phyloP scores from a whole-genome alignment of 2,113 vertebrate genomes.

The Gyps fulvus region DNA sequence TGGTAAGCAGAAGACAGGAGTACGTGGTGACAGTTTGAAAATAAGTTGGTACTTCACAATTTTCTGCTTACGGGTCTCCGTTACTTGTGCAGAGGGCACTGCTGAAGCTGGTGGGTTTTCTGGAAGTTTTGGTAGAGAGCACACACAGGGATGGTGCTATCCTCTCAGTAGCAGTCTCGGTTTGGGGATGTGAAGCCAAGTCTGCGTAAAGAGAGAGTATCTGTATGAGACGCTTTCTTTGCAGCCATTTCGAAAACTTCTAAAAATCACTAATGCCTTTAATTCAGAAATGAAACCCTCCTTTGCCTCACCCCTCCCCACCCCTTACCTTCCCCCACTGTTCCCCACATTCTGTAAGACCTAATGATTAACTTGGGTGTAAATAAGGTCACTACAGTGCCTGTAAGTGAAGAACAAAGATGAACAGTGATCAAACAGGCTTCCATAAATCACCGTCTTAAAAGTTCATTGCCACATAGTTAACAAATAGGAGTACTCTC shows the following conservation, averaged over 20 bases:
- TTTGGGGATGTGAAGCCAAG: neutral
- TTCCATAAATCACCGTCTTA: neutral
- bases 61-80: fast-evolving
- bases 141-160: fast-evolving
- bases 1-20: neutral
- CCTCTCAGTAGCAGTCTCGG: fast-evolving
- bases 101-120: neutral
- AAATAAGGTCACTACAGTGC: neutral
- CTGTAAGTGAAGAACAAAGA: neutral
- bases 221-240: neutral
- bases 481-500: neutral
- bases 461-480: neutral
- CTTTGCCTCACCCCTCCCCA: fast-evolving
- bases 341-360: neutral
- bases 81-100: neutral
- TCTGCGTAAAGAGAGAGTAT: neutral
- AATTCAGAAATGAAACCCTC: neutral
- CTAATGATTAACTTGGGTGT: constrained; percentile 17
- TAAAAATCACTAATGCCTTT: neutral
- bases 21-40: neutral
- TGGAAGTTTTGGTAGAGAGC: neutral
- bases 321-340: neutral
- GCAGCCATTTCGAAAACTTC: neutral
- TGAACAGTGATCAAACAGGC: neutral
- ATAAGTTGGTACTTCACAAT: neutral